Conservation (phyloP, 2,113 vertebrate genomes). For the Thermophis baileyi region DNA sequence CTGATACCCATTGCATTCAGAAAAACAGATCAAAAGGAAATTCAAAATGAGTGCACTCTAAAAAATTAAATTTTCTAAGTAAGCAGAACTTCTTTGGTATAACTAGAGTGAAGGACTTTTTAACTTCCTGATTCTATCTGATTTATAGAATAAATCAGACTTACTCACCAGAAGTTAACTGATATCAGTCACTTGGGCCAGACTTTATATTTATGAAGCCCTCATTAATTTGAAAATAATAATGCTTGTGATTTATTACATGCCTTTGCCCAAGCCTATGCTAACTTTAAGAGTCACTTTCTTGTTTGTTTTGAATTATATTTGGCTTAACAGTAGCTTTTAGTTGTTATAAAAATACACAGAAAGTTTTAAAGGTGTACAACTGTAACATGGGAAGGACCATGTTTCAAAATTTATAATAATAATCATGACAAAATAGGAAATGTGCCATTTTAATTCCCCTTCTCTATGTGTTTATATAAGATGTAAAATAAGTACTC, state of each 20-base stretch:
- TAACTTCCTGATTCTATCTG: background rate
- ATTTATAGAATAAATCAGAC: background rate
- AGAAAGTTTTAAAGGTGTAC: too few species aligned
- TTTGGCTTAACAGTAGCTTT: background rate
- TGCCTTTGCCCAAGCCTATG: background rate
- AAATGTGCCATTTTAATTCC: background rate
- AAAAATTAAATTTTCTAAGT: background rate
- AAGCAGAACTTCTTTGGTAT: background rate
- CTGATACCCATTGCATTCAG: background rate
- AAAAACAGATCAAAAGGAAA: background rate
- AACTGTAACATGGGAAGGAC: background rate
- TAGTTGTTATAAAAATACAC: background rate
- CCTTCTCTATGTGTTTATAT: background rate
- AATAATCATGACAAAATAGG: background rate
- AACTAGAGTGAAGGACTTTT: background rate
- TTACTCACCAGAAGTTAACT: background rate
- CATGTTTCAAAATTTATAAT: background rate
- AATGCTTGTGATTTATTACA: background rate
- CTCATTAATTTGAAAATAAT: background rate
- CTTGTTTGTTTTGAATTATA: constrained; percentile 7
- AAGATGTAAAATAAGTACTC: background rate
- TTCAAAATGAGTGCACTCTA: background rate
- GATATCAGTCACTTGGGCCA: background rate
- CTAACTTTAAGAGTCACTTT: background rate
- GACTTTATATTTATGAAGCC: background rate